Percentiles rank a stretch among this genome's conserved stretches.
These are phyloP conservation scores for Brachynemurus nebulosus DNA, from an alignment of 2,888 invertebrate species.

Conservation along the genomic window DNA sequence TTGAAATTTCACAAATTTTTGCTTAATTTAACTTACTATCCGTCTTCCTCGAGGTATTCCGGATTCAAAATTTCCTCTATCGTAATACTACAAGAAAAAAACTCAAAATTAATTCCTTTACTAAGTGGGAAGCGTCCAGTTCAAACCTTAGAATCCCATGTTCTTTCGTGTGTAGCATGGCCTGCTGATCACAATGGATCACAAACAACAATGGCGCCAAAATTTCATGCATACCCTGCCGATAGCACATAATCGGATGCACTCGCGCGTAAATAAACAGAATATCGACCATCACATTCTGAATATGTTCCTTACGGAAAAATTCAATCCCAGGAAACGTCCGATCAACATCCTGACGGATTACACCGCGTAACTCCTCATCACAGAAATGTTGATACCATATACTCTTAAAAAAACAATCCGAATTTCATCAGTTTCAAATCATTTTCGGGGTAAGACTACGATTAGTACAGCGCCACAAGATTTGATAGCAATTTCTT, in stretches of 20 bases:
- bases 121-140: too few species aligned
- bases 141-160: constrained; percentile 28
- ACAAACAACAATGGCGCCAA: constrained; percentile 68
- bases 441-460: too few species aligned
- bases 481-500: too few species aligned
- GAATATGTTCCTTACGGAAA: constrained; percentile 53
- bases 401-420: too few species aligned
- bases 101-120: too few species aligned
- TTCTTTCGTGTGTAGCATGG: constrained; percentile 45
- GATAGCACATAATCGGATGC: constrained; percentile 54
- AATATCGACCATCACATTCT: constrained; percentile 53
- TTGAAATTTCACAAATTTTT: too few species aligned
- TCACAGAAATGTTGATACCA: constrained; percentile 80
- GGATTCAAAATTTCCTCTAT: constrained; percentile 52
- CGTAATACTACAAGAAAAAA: constrained; percentile 47
- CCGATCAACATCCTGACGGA: constrained; percentile 66
- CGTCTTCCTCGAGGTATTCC: constrained; percentile 60
- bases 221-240: constrained; percentile 83
- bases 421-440: too few species aligned
- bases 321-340: constrained; percentile 74
- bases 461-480: too few species aligned
- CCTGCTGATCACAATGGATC: constrained; percentile 58
- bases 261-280: constrained; percentile 49
- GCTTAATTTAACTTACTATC: constrained; percentile 53
- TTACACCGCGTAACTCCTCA: constrained; percentile 57